Conservation (phyloP, 2,888 invertebrate genomes). For the Lysandra bellargus region DNA sequence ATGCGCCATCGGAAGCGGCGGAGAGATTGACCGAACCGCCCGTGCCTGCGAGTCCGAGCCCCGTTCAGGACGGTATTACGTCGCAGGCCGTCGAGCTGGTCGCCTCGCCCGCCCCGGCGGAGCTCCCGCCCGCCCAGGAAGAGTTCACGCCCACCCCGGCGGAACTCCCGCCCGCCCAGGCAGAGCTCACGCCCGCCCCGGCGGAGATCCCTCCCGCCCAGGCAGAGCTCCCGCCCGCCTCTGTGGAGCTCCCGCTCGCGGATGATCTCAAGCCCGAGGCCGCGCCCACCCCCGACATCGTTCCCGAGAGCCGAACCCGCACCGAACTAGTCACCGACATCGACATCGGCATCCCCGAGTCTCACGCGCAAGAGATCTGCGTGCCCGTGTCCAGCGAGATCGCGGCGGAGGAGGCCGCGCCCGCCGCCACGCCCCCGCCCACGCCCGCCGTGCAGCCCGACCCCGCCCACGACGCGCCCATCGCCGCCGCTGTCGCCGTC, state of each 20-base stretch:
- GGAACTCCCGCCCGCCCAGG: slow-evolving; percentile 32
- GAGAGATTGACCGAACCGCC: not conserved
- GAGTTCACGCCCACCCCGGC: no score
- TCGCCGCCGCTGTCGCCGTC: slow-evolving; percentile 50
- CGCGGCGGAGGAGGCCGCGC: slow-evolving; percentile 56
- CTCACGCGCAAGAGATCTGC: slow-evolving; percentile 73
- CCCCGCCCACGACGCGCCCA: slow-evolving; percentile 44
- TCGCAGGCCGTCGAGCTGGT: slow-evolving; percentile 28
- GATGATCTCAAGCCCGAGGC: slow-evolving; percentile 37
- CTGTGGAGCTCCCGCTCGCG: slow-evolving; percentile 32
- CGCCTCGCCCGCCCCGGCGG: slow-evolving; percentile 36
- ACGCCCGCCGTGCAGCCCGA: slow-evolving; percentile 48
- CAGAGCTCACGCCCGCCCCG: slow-evolving; percentile 32
- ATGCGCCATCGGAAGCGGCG: slow-evolving; percentile 35
- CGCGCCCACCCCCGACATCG: slow-evolving; percentile 66
- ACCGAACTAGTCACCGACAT: slow-evolving; percentile 67
- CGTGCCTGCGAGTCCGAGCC: slow-evolving; percentile 21
- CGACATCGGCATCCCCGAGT: slow-evolving; percentile 67
- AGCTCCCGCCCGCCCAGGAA: no score
- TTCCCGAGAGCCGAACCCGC: slow-evolving; percentile 56
- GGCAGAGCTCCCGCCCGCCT: no score
- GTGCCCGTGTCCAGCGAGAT: slow-evolving; percentile 70
- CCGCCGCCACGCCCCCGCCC: slow-evolving; percentile 50
- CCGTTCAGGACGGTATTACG: slow-evolving; percentile 27
- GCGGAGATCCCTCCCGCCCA: not conserved